Evolutionary conservation across 23 tunicate species (phyloP).

Genomic region (Trididemnum miniatum): DNA sequence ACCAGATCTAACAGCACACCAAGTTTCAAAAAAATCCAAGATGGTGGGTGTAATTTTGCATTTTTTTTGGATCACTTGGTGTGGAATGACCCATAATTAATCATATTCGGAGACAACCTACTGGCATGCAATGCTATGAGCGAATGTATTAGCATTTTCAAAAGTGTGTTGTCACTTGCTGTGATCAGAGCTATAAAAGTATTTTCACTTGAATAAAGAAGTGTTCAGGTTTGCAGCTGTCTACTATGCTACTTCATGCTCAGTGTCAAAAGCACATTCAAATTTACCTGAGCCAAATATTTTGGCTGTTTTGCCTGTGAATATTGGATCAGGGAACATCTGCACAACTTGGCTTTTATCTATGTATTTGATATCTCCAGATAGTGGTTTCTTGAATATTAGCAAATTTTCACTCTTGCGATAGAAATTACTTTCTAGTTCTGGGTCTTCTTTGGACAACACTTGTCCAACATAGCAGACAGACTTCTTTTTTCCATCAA

Average conservation of each 20-base stretch:
- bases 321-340: not conserved
- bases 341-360: no score
- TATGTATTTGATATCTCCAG: constrained; percentile 12
- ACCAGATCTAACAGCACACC: no score
- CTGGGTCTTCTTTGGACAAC: not conserved
- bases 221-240: not conserved
- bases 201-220: not conserved
- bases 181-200: not conserved
- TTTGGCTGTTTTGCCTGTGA: not conserved
- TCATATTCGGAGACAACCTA: no score
- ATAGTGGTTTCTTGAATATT: constrained; percentile 2
- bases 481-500: constrained; percentile 11
- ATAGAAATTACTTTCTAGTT: not conserved
- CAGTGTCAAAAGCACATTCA: no score
- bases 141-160: not conserved
- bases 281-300: constrained; percentile 6
- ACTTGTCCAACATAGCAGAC: constrained; percentile 18
- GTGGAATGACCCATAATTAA: no score
- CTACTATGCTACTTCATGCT: no score
- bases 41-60: no score
- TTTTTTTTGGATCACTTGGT: no score
- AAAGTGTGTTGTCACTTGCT: constrained; percentile 15
- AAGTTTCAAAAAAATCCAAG: no score
- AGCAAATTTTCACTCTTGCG: constrained; percentile 1
- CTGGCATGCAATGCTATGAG: no score